phyloP scores from a whole-genome alignment of 2,888 invertebrate genomes.

The Xestia xanthographa region DNA sequence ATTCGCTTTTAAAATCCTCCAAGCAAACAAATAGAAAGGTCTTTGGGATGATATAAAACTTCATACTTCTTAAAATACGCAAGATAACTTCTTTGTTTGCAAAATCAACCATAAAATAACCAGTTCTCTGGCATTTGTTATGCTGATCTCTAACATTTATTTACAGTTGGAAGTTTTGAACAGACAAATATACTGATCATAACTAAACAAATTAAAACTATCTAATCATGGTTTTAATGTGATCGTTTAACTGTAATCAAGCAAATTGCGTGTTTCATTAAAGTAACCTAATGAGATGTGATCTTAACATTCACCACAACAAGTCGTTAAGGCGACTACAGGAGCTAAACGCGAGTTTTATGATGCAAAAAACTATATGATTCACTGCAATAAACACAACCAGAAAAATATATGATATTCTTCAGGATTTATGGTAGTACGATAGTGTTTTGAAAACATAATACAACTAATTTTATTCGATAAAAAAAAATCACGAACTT shows the following conservation, averaged over 20 bases:
- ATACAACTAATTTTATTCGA: no score
- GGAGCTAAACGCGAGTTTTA: no score
- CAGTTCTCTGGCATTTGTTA: slow-evolving; percentile 20
- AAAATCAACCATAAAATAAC: slow-evolving; percentile 9
- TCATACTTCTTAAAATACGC: background rate
- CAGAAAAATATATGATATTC: no score
- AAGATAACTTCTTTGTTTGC: slow-evolving; percentile 21
- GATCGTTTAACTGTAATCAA: slow-evolving; percentile 18
- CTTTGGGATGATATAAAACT: background rate
- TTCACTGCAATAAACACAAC: no score
- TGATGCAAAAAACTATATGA: no score
- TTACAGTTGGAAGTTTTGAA: slow-evolving; percentile 6
- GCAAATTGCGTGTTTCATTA: slow-evolving; percentile 5
- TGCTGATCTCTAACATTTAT: slow-evolving; percentile 30
- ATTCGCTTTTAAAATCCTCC: background rate
- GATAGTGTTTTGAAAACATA: no score
- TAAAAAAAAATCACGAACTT: no score
- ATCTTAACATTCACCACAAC: slow-evolving; percentile 2
- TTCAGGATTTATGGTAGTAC: no score
- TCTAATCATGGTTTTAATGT: background rate
- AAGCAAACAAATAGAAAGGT: background rate
- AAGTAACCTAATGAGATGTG: slow-evolving; percentile 11
- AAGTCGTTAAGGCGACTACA: no score
- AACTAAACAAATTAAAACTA: background rate
- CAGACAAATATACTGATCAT: background rate